These are phyloP conservation scores for Nesidiocoris tenuis DNA, from an alignment of 2,888 invertebrate genomes.

Conservation along the genomic window DNA sequence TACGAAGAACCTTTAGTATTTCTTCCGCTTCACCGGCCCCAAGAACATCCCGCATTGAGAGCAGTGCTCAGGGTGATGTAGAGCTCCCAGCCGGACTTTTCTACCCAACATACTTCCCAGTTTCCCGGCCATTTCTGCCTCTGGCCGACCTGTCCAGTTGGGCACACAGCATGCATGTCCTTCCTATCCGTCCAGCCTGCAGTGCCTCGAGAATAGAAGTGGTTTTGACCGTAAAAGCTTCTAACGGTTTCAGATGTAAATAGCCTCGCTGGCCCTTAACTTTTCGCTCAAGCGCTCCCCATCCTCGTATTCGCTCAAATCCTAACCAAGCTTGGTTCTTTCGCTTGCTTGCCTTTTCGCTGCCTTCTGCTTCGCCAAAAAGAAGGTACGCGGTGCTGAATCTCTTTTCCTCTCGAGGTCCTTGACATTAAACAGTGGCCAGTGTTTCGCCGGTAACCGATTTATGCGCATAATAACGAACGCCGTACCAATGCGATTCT, in stretches of 20 bases:
- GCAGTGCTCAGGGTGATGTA: background rate
- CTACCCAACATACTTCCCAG: background rate
- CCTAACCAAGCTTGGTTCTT: background rate
- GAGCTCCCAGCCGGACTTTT: background rate
- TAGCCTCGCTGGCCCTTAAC: conserved; percentile 3
- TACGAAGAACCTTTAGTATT: background rate
- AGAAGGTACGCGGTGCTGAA: background rate
- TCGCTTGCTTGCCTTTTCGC: background rate
- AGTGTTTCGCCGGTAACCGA: no score
- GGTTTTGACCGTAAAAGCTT: conserved; percentile 15
- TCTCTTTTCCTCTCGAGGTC: background rate
- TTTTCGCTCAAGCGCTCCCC: background rate
- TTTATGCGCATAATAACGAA: no score
- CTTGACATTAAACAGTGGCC: no score
- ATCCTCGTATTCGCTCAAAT: background rate
- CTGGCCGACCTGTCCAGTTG: background rate
- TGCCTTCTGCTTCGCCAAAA: background rate
- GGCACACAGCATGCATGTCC: background rate
- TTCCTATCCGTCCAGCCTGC: background rate
- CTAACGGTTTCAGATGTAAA: conserved; percentile 12
- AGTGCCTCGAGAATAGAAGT: background rate
- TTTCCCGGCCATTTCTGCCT: background rate
- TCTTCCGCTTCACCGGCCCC: background rate
- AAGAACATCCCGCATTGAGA: background rate
- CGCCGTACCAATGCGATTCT: no score